Evolutionary conservation across 2,113 vertebrate species (phyloP), one percentile per base, ranked within the genome.

Genomic region (Oryzias celebensis): DNA sequence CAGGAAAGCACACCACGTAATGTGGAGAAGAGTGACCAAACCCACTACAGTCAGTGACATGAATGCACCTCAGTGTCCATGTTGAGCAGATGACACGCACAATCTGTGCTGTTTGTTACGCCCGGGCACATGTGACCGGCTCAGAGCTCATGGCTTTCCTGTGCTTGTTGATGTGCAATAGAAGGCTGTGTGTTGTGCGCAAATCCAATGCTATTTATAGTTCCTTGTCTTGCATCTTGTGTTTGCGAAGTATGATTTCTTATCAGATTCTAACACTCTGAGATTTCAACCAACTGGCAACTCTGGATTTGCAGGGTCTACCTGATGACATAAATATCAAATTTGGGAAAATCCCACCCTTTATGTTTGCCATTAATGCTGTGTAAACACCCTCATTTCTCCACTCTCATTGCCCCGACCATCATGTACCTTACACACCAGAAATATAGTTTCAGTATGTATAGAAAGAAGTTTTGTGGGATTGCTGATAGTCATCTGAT

Each of bases 181-280:
- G 75, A 81, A 83, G 80, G 71, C 85, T 80, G 78, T 75, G 68
- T 87, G 82, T 80, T 78, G 68, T 79, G 75, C 62, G 31, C 56
- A 48, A 64, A 82, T 73, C 71, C 68, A n/a, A 45, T 0, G 78
- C 75, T 88, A 87, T 87, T 82, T 86, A 80, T 87, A 88, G 73
- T 79, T 82, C 79, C 55, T 74, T 72, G 73, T 77, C 64, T 65
- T 59, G 28, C 70, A 70, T 84, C 66, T 77, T 87, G 80, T 76
- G 65, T 78, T 76, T 79, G 56, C 52, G 65, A 65, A 70, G 59
- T 55, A 49, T 79, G 68, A 64, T 76, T 84, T 69, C 67, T 59
- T 54, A 71, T 71, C 6, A 28, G 61, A 36, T 62, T 46, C 59
- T 20, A 63, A 71, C 58, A 60, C 68, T 28, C 26, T n/a, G 26